phyloP scores from a whole-genome alignment of 2,113 vertebrate species.

The Garra rufa region DNA sequence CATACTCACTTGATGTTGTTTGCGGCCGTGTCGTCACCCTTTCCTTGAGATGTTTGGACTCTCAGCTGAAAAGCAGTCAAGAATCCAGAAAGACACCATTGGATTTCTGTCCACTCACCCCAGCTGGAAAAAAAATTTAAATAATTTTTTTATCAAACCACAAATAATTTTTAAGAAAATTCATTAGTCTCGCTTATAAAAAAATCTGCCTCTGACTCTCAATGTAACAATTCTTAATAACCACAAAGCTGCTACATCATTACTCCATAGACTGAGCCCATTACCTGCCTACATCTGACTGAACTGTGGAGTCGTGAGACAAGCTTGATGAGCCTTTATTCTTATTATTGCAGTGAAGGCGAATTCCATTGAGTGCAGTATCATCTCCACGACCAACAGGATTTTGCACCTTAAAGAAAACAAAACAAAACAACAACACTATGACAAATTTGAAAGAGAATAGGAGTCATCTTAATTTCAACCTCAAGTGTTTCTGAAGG shows the following conservation, averaged over 20 bases:
- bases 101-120: conserved; percentile 47
- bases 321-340: neutral
- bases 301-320: conserved; percentile 43
- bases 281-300: conserved; percentile 51
- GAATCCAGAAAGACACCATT: conserved; percentile 25
- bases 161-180: too few relatives aligned
- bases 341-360: conserved; percentile 47
- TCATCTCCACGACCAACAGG: conserved; percentile 11
- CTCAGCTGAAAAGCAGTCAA: too few relatives aligned
- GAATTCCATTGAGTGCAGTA: conserved; percentile 54
- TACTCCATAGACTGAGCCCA: neutral
- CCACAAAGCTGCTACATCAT: too few relatives aligned
- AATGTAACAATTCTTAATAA: too few relatives aligned
- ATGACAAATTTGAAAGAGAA: too few relatives aligned
- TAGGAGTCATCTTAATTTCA: too few relatives aligned
- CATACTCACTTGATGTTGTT: conserved; percentile 13
- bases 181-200: neutral
- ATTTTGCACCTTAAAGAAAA: neutral
- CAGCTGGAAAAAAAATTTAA: conserved; percentile 37
- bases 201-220: too few relatives aligned
- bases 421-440: neutral
- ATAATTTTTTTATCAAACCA: too few relatives aligned
- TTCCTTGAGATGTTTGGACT: too few relatives aligned
- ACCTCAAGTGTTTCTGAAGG: too few relatives aligned
- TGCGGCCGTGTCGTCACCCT: too few relatives aligned